Conservation (phyloP, 23 tunicate species). For the Styela clava region DNA sequence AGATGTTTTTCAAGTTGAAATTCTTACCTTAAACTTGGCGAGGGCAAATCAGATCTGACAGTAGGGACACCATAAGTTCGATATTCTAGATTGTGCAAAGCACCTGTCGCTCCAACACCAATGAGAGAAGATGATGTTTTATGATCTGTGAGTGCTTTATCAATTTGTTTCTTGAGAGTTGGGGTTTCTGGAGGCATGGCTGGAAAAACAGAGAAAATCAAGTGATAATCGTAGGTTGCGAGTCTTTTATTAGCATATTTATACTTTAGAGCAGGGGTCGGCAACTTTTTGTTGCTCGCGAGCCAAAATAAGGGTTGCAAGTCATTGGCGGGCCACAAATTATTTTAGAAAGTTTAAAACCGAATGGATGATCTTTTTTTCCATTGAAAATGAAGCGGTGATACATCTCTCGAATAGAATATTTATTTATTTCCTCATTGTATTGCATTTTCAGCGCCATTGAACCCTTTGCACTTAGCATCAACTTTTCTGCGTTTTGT, state of each 20-base stretch:
- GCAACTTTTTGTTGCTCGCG: no score
- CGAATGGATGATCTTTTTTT: not conserved
- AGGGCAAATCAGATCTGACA: conserved; percentile 58
- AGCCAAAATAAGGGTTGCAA: no score
- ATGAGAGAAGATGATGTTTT: conserved; percentile 85
- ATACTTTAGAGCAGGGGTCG: no score
- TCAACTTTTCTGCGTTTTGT: no score
- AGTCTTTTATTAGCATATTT: not conserved
- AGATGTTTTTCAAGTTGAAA: no score
- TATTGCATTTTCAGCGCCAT: no score
- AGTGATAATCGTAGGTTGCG: not conserved
- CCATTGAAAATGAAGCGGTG: conserved; percentile 2
- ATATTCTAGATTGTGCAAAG: conserved; percentile 45
- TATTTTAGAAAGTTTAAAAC: no score
- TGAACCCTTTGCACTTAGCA: no score
- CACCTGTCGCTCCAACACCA: conserved; percentile 57
- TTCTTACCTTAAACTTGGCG: conserved; percentile 48
- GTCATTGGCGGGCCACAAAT: no score
- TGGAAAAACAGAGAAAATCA: conserved; percentile 6
- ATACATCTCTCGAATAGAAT: no score
- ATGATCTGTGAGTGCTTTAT: conserved; percentile 77
- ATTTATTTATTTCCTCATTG: no score
- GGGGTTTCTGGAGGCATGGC: conserved; percentile 56
- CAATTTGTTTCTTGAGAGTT: conserved; percentile 76
- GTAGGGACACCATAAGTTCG: conserved; percentile 77